These are phyloP conservation scores for Ctena decussata DNA, from an alignment of 2,888 invertebrate species.

Conservation along the genomic window DNA sequence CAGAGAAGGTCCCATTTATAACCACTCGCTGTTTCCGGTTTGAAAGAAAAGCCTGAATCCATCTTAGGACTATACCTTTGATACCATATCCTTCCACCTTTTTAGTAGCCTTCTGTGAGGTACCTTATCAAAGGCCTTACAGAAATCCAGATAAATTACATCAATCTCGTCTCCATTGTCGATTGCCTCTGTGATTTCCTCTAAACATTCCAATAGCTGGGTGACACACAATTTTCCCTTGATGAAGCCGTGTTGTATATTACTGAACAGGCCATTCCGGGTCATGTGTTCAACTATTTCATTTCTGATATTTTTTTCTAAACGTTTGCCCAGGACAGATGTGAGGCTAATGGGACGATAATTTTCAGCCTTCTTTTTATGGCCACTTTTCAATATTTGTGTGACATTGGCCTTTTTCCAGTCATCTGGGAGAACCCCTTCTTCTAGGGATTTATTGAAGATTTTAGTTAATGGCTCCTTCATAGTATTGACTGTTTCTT, in stretches of 20 bases:
- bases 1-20: neutral
- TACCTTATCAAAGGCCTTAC: slow-evolving; percentile 1
- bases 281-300: neutral
- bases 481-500: neutral
- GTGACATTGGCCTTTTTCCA: too few species aligned
- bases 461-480: too few species aligned
- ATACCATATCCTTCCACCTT: neutral
- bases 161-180: neutral
- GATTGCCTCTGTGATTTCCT: neutral
- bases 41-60: neutral
- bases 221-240: neutral
- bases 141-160: neutral
- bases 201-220: neutral
- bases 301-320: neutral
- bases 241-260: neutral
- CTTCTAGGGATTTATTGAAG: too few species aligned
- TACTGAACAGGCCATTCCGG: neutral
- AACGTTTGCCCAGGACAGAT: neutral
- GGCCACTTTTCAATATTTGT: neutral
- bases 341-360: neutral
- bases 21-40: neutral
- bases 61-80: neutral
- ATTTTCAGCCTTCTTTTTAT: neutral
- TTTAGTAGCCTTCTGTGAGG: too few species aligned
- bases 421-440: too few species aligned